Base-by-base conservation (phyloP, 2,888 invertebrate genomes). In the Julus scandinavius region DNA sequence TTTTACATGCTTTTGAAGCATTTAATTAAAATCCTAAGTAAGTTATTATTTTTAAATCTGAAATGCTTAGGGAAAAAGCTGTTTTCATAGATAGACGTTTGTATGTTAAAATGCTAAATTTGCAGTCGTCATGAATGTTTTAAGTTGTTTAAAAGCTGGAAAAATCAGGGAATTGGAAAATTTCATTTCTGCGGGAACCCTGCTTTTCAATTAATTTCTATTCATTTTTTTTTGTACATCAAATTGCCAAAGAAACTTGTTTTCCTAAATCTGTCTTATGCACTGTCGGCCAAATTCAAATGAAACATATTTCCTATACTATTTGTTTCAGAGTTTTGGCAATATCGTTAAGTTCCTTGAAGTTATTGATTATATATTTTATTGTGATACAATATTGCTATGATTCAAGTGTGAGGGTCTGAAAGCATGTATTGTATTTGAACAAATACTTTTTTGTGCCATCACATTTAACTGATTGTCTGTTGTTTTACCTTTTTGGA, bases 161-260 rank as follows among this genome's bases (percentile, higher is more conserved):
- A 29, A 49, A 49, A 49, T 72, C n/a, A 72, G 4, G 72, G 72
- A 72, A 29, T n/a, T 29, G 72, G 72, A n/a, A 0, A 29, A 29
- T 29, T 29, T 54, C 29, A 54, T 54, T 54, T 17, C 54, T 15
- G 54, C 13, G 1, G 11, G 54, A 54, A 54, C 54, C 29, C 29
- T 29, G 29, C 29, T 29, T 29, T 29, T 29, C 29, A 45, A 45
- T 45, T 45, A 45, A 20, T 80, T 38, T 80, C 11, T 38, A 80
- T 38, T 11, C 1, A 38, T 38, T 9, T 80, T 38, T 9, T 80
- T 38, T 38, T 29, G 11, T 29, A 6, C 13, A 13, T 38, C 38
- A 29, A 80, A 20, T 80, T 80, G 80, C 80, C 80, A 80, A 80
- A 80, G 80, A 80, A 3, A 80, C 9, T 29, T 80, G 80, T 29